Base-by-base conservation (phyloP, 2,113 vertebrate genomes). In the Pseudolaguvia tuberculata region DNA sequence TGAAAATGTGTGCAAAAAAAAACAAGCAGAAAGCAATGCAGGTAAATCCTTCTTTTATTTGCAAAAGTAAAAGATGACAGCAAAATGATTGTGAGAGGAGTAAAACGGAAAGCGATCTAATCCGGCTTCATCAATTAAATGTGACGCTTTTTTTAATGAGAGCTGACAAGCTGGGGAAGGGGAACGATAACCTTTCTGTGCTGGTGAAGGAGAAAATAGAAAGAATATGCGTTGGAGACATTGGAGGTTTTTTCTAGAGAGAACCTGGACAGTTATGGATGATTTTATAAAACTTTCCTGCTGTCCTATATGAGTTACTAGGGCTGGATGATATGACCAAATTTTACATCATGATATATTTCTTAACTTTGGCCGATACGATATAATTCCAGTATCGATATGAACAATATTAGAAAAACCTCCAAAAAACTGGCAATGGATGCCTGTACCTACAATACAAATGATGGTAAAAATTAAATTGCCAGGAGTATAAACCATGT, bases 101-200 rank as follows among this genome's bases (percentile, higher is more conserved):
- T 69, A 86, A 84, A 83, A 81, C 79, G 65, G 78, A 83, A 81
- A 61, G 83, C 67, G 75, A 86, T 86, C 78, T 84, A 87, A 88
- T 87, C 82, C 59, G 70, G 82, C 72, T 78, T 79, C 79, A 85
- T 86, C 87, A 84, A 81, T 88, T 88, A 77, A 85, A 76, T 84
- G 78, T 83, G 89, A 86, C 82, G 86, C 80, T 76, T 78, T 80
- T 77, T 85, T 84, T 86, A 88, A 91, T 82, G 72, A 79, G 80
- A 84, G 77, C 68, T 85, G 88, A 91, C 89, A 88, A 84, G 83
- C 83, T 83, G 48, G 35, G 23, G 77, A 80, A 27, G 42, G 78
- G 78, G 76, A 78, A 77, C 77, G 81, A 85, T 75, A 80, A 79
- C 78, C 73, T 77, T 56, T 52, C 31, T 25, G 50, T 48, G 45